Evolutionary conservation across 2,797 vertebrate genomes (phyloP).

Genomic region (Enteromius viviparus): DNA sequence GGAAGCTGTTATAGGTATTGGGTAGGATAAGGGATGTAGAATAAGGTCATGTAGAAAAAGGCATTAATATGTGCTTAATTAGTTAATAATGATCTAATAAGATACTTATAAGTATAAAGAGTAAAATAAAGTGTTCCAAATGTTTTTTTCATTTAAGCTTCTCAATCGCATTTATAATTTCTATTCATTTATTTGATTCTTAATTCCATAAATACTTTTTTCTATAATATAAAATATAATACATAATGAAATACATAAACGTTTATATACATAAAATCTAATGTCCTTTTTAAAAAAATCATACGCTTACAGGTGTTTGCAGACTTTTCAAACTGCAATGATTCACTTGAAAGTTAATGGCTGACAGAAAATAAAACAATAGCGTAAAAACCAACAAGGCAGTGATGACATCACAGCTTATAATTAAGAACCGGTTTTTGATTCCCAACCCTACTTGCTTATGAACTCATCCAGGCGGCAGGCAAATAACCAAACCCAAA

Average conservation of each 20-base stretch:
- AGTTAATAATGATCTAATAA: too few species aligned
- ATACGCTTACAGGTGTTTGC: neutral
- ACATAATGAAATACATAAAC: too few species aligned
- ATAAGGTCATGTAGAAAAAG: too few species aligned
- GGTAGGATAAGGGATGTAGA: too few species aligned
- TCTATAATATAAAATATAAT: neutral
- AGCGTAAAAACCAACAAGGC: neutral
- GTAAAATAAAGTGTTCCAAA: too few species aligned
- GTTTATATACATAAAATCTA: neutral
- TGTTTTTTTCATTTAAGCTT: neutral
- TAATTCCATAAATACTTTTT: too few species aligned
- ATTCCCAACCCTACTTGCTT: neutral
- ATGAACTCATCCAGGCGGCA: neutral
- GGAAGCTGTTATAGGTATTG: too few species aligned
- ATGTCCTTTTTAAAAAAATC: neutral
- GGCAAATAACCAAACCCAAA: neutral
- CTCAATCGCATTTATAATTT: neutral
- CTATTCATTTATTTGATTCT: neutral
- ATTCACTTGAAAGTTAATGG: neutral
- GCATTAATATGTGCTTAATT: too few species aligned
- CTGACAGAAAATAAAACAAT: neutral
- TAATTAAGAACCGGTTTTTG: neutral
- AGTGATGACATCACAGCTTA: neutral
- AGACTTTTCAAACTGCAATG: neutral
- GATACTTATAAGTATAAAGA: too few species aligned